Percentiles rank a stretch among this genome's conserved stretches.
These are phyloP conservation scores for Apodemia mormo DNA, from an alignment of 2,888 invertebrate species.

Conservation along the genomic window DNA sequence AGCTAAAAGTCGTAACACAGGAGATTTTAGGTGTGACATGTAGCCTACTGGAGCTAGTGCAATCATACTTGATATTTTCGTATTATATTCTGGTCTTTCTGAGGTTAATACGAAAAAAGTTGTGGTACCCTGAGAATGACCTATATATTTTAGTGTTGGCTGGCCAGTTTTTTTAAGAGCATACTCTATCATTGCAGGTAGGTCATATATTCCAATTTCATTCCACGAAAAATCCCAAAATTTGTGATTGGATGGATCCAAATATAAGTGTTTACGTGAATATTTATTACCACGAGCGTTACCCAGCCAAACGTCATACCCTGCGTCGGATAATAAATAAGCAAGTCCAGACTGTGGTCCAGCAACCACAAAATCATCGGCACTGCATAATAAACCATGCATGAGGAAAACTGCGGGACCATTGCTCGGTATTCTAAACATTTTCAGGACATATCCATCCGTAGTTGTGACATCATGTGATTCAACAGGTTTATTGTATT, in stretches of 20 bases:
- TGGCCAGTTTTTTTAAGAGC: conserved; percentile 77
- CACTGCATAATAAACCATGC: conserved; percentile 61
- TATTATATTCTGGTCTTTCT: no score
- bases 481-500: conserved; percentile 41
- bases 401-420: conserved; percentile 58
- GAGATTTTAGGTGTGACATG: no score
- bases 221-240: conserved; percentile 91
- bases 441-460: conserved; percentile 54
- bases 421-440: conserved; percentile 56
- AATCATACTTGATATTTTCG: no score
- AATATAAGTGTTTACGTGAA: conserved; percentile 75
- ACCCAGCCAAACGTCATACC: conserved; percentile 90
- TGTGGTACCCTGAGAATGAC: conserved; percentile 87
- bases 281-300: conserved; percentile 89
- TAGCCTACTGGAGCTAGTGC: no score
- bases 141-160: conserved; percentile 83
- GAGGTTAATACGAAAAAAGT: conserved; percentile 7
- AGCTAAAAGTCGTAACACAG: no score
- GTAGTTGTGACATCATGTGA: conserved; percentile 50
- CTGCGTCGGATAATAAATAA: conserved; percentile 79
- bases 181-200: conserved; percentile 90
- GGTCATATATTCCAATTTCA: conserved; percentile 88
- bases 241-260: conserved; percentile 56
- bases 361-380: conserved; percentile 59
- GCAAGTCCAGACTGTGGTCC: conserved; percentile 56